Conservation (phyloP, 2,797 vertebrate species). For the Yasuhikotakia modesta region DNA sequence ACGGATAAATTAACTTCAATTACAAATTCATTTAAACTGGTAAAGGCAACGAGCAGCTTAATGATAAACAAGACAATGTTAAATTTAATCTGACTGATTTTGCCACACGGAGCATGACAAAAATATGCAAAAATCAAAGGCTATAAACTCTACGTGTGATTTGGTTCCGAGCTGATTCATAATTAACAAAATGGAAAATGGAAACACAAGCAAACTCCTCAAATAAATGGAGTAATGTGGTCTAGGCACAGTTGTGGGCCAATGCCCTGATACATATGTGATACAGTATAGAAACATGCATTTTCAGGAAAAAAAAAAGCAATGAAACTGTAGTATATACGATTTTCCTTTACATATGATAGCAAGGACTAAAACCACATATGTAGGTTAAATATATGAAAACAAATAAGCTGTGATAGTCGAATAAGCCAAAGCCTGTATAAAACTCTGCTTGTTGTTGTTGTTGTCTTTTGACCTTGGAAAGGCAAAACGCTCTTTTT, state of each 20-base stretch:
- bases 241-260: constrained; percentile 71
- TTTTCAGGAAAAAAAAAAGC: constrained; percentile 63
- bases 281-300: constrained; percentile 56
- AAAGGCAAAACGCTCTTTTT: not conserved
- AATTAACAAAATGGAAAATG: not conserved
- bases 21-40: constrained; percentile 3
- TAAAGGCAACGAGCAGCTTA: not conserved
- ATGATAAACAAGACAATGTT: not conserved
- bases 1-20: not conserved
- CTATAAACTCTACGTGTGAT: not conserved
- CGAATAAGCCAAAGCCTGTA: constrained; percentile 10
- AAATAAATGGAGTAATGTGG: constrained; percentile 29
- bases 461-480: not conserved
- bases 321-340: constrained; percentile 37
- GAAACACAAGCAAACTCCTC: not conserved
- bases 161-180: constrained; percentile 6
- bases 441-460: not conserved
- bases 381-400: constrained; percentile 13
- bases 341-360: not conserved
- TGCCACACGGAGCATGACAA: not conserved
- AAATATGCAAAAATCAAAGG: not conserved
- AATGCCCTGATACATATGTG: constrained; percentile 60
- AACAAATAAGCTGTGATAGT: constrained; percentile 8
- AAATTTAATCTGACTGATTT: not conserved
- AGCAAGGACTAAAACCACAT: constrained; percentile 15